Percentiles rank a stretch among this genome's conserved stretches.
Evolutionary conservation across 1,140 invertebrate species (phyloP).

Genomic region (Battus philenor): DNA sequence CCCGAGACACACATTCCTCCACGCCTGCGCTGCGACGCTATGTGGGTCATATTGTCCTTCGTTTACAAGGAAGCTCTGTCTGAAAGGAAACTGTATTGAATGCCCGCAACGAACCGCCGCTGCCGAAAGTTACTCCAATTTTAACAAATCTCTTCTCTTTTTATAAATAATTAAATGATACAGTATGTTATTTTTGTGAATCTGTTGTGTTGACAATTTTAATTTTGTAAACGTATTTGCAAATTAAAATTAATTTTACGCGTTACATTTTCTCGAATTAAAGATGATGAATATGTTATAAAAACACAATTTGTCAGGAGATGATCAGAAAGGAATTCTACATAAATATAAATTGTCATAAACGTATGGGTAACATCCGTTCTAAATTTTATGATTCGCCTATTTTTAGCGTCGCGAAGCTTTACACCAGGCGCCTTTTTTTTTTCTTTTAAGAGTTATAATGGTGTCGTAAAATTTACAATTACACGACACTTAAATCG

Average conservation of each 20-base stretch:
- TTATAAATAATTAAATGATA: constrained; percentile 19
- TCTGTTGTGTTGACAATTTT: no score
- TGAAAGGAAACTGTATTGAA: constrained; percentile 21
- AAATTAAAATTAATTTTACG: no score
- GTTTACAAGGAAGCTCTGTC: constrained; percentile 14
- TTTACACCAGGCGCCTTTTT: no score
- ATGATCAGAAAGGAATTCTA: constrained; percentile 5
- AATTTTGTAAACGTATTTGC: no score
- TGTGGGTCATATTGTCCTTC: constrained; percentile 55
- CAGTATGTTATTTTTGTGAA: not conserved
- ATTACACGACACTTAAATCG: no score
- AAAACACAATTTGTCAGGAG: constrained; percentile 6
- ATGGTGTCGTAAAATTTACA: no score
- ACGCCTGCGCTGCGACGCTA: constrained; percentile 52
- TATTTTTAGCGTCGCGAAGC: constrained; percentile 3
- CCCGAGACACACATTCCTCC: constrained; percentile 52
- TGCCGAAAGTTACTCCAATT: not conserved
- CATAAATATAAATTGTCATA: constrained; percentile 13
- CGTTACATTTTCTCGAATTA: no score
- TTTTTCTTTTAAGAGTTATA: no score
- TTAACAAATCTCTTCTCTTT: no score
- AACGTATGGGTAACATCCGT: constrained; percentile 5
- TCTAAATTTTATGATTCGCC: constrained; percentile 4
- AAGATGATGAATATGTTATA: not conserved
- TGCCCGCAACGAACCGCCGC: not conserved